Evolutionary conservation across 2,113 vertebrate genomes (phyloP).

Genomic region (Crocuta crocuta): DNA sequence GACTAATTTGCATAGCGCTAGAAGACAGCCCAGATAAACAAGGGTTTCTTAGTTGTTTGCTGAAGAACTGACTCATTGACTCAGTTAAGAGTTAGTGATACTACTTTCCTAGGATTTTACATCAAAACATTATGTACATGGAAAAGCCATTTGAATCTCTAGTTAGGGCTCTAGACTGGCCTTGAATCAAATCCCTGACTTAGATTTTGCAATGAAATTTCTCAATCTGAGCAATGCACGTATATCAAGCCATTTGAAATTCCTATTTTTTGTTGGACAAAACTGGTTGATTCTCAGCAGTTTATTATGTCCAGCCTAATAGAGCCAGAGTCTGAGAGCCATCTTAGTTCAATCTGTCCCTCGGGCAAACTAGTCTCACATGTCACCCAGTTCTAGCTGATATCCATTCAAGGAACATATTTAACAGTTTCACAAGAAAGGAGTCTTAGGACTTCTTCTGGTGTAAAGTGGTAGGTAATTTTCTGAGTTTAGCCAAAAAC

Average conservation of each 20-base stretch:
- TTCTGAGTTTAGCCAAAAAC: background rate
- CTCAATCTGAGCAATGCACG: background rate
- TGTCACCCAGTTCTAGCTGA: background rate
- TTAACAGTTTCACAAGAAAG: conserved; percentile 13
- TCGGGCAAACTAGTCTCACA: background rate
- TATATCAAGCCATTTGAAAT: background rate
- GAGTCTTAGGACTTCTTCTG: background rate
- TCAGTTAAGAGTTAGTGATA: background rate
- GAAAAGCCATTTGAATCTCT: conserved; percentile 33
- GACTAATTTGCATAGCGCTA: background rate
- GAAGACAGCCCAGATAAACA: background rate
- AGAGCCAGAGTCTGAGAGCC: background rate
- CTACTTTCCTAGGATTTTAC: background rate
- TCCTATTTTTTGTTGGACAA: background rate
- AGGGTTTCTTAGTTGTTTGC: background rate
- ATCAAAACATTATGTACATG: background rate
- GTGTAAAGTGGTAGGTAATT: background rate
- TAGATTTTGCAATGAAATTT: background rate
- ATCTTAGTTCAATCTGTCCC: background rate
- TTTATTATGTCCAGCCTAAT: background rate
- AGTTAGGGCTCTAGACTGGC: background rate
- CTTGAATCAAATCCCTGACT: background rate
- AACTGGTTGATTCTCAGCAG: background rate
- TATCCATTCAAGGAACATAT: background rate
- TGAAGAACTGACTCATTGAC: background rate